Evolutionary conservation across 2,888 invertebrate species (phyloP), one percentile per base, ranked within the genome.

Genomic region (Carpatolechia fugitivella): DNA sequence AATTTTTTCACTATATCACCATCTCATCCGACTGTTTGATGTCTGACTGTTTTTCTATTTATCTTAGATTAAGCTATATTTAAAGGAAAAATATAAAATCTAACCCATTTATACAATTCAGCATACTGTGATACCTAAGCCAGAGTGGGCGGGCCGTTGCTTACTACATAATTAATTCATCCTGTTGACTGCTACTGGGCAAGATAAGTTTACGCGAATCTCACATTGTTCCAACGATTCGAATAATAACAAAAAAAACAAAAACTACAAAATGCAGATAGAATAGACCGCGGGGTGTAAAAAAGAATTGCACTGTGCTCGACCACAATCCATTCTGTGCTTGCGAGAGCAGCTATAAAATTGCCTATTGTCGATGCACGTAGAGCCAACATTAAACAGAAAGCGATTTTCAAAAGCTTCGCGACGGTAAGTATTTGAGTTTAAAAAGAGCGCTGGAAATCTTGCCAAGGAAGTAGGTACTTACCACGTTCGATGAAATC

Each of bases 291-390:
- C 18, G 18, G 20, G 49, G 49, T 49, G 33, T 49, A 35, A 49
- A 49, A 48, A 49, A 20, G 33, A 52, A 56, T 49, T 35, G 52
- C 41, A 40, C 18, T 30, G 35, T 18, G 50, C 36, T 38, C 38
- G 50, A 38, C 50, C 56, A 46, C 56, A 62, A 66, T 63, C 66
- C 68, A 67, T 71, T 69, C 64, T 65, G 64, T 66, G 68, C 70
- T 64, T 69, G 61, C 63, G 68, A 71, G 70, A 71, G 70, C 66
- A 70, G 71, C 69, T 62, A 74, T 78, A 74, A 81, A 82, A 85
- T 78, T 76, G 79, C 81, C 80, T 76, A 85, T 85, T 85, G 85
- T 84, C 76, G 79, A 78, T 78, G 77, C 80, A 80, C 74, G 76
- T 76, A 80, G 75, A 74, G 72, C 76, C 69, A 69, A 73, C 82